These are phyloP conservation scores for Rhinoderma darwinii DNA, from an alignment of 2,113 vertebrate species.

Conservation along the genomic window DNA sequence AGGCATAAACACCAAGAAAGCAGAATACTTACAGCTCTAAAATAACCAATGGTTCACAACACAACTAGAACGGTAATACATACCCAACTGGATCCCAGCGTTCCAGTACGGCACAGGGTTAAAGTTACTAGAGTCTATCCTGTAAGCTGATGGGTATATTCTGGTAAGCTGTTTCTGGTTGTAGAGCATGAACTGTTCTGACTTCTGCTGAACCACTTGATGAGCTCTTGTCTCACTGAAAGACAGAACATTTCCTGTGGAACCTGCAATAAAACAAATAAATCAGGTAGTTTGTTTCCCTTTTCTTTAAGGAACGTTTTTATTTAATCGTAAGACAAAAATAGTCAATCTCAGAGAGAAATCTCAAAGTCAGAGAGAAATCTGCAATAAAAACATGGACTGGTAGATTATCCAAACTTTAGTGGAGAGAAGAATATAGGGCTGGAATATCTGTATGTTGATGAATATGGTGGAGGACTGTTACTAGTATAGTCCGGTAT, in stretches of 20 bases:
- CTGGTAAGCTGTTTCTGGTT: conserved; percentile 95
- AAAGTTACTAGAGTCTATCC: conserved; percentile 97
- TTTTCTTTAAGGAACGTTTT: not conserved
- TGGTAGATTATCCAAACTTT: not conserved
- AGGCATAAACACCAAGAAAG: not conserved
- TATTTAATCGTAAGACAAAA: not conserved
- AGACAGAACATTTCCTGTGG: conserved; percentile 88
- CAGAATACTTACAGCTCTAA: not conserved
- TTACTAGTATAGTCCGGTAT: no score
- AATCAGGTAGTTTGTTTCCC: not conserved
- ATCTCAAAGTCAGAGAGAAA: not conserved
- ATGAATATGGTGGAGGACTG: no score
- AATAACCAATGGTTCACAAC: not conserved
- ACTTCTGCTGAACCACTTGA: conserved; percentile 89
- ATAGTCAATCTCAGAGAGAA: not conserved
- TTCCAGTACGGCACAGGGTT: conserved; percentile 98
- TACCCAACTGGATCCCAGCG: conserved; percentile 92
- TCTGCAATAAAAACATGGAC: not conserved
- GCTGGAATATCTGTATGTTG: not conserved
- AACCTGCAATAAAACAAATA: conserved; percentile 74
- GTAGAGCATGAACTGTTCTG: conserved; percentile 88
- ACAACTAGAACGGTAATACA: conserved; percentile 51
- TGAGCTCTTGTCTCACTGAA: conserved; percentile 95
- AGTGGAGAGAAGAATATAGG: not conserved
- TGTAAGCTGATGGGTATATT: conserved; percentile 95